Conservation (phyloP, 1,140 invertebrate genomes). For the Amphibalanus amphitrite region DNA sequence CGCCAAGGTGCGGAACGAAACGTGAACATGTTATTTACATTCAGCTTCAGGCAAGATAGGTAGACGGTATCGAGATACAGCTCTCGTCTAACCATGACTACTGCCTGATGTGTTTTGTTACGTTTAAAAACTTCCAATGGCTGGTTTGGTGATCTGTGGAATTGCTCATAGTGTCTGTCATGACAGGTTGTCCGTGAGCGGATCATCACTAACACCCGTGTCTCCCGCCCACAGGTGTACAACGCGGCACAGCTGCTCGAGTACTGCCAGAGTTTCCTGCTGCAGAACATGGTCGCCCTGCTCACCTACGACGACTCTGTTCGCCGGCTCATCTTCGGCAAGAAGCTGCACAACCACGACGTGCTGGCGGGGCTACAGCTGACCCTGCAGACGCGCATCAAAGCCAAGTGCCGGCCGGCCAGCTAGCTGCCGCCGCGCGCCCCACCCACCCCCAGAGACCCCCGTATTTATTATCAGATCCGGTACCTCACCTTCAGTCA, state of each 20-base stretch:
- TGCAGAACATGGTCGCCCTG: conserved; percentile 85
- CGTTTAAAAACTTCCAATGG: too few species aligned
- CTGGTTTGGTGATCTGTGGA: too few species aligned
- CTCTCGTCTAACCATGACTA: too few species aligned
- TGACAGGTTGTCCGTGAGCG: too few species aligned
- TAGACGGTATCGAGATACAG: too few species aligned
- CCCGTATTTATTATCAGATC: background rate
- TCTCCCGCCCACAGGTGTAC: conserved; percentile 45
- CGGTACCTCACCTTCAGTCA: conserved; percentile 1
- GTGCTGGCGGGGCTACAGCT: conserved; percentile 54
- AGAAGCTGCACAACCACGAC: conserved; percentile 74
- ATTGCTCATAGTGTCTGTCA: too few species aligned
- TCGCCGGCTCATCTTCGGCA: conserved; percentile 68
- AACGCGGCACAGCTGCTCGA: conserved; percentile 66
- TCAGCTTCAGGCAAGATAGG: too few species aligned
- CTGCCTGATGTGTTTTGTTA: too few species aligned
- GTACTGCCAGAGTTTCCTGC: conserved; percentile 74
- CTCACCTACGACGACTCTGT: conserved; percentile 79
- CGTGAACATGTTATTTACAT: too few species aligned
- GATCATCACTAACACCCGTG: too few species aligned
- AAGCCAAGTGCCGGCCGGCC: conserved; percentile 18
- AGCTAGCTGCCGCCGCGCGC: background rate
- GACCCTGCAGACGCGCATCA: conserved; percentile 18
- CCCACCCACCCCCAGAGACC: too few species aligned
- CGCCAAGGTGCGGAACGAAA: conserved; percentile 50